Conservation (phyloP, 2,888 invertebrate genomes). For the Notodonta ziczac region DNA sequence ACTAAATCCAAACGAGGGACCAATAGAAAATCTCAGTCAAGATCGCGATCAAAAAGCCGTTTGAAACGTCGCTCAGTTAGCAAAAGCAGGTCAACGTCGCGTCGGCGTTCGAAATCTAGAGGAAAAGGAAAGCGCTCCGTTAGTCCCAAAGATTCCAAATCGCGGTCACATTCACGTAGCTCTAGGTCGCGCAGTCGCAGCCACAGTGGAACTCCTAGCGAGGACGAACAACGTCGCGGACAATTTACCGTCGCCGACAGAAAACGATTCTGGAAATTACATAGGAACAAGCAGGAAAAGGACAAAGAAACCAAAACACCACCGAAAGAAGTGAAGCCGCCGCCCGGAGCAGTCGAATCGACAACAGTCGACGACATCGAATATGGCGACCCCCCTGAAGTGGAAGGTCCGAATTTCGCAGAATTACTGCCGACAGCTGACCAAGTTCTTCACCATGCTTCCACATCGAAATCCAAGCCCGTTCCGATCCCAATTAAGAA, state of each 20-base stretch:
- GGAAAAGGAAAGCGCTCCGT: slow-evolving; percentile 44
- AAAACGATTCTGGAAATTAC: slow-evolving; percentile 76
- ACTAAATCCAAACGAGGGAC: slow-evolving; percentile 51
- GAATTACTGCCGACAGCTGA: slow-evolving; percentile 61
- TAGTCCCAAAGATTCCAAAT: slow-evolving; percentile 43
- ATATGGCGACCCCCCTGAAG: slow-evolving; percentile 76
- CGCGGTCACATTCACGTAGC: slow-evolving; percentile 55
- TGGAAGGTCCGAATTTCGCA: slow-evolving; percentile 77
- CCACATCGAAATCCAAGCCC: slow-evolving; percentile 77
- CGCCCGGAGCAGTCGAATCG: slow-evolving; percentile 70
- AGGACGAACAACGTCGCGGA: slow-evolving; percentile 72
- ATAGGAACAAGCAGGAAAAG: slow-evolving; percentile 61
- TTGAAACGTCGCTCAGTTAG: slow-evolving; percentile 53
- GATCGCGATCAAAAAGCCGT: slow-evolving; percentile 57
- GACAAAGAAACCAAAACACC: slow-evolving; percentile 57
- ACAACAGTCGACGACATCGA: slow-evolving; percentile 65
- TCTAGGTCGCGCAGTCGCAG: slow-evolving; percentile 57
- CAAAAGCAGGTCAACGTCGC: slow-evolving; percentile 47
- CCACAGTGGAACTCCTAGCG: slow-evolving; percentile 58
- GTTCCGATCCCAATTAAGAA: slow-evolving; percentile 91
- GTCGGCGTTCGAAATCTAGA: slow-evolving; percentile 54
- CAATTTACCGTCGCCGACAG: slow-evolving; percentile 79
- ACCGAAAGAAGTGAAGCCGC: slow-evolving; percentile 69
- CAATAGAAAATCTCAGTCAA: slow-evolving; percentile 45
- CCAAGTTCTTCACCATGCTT: slow-evolving; percentile 55